Base-by-base conservation (phyloP, 1,140 invertebrate species). In the Scaptomyza graminum region DNA sequence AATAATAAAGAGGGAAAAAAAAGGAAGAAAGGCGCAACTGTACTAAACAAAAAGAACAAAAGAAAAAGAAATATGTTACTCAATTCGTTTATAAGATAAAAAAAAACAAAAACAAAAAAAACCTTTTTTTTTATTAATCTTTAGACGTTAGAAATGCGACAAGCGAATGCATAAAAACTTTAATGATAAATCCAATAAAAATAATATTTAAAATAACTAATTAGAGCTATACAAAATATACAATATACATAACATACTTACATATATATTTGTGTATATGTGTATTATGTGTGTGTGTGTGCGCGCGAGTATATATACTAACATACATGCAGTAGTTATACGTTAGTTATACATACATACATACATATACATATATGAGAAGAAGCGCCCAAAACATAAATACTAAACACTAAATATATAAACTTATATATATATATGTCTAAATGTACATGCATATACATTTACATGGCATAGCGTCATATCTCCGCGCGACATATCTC, bases 201-300 rank as follows among this genome's bases (percentile, higher is more conserved):
- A 54, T 55, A 55, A 55, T 55, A 64, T 64, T 52, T 64, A 69
- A 37, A 43, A 54, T 25, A 65, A 12, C 28, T 46, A 28, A 28
- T 41, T 65, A 64, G 43, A 49, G 52, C 44, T 31, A 34, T 34
- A 55, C 15, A 44, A 51, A 31, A 56, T 69, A 37, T 63, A 18
- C 18, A 22, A 22, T 22, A 62, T 59, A 52, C 4, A 39, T 39
- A 39, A 12, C 11, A 37, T 39, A 39, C 12, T n/a, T 39, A n/a
- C 5, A 39, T 39, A 39, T 74, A 50, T 56, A 34, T 34, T 25
- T 55, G 34, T 56, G 34, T 66, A 31, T 49, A 56, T 31, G 9
- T 37, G 18, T 37, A 11, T 34, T 78, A 44, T 78, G 63, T 79
- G 41, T 72, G 47, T 59, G 52, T 78, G 74, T 66, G 60, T 65